A percentile compares a stretch with the other conserved stretches of the same genome.
These are phyloP conservation scores for Anoplophora glabripennis DNA, from an alignment of 1,140 invertebrate species.

Conservation along the genomic window DNA sequence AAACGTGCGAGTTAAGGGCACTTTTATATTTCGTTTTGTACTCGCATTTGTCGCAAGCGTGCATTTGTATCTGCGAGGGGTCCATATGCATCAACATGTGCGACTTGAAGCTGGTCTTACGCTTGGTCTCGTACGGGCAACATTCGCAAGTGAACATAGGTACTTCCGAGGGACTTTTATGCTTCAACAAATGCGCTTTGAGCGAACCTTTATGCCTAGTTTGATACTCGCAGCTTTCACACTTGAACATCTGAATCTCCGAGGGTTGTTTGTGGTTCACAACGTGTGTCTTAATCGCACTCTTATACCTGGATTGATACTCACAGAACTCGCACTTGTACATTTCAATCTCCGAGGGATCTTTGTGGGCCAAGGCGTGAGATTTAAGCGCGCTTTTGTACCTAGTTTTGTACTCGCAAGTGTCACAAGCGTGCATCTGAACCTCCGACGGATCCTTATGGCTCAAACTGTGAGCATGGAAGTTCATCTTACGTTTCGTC, in stretches of 20 bases:
- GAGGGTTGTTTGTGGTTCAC: slow-evolving; percentile 17
- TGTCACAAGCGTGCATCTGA: slow-evolving; percentile 10
- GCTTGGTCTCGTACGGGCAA: slow-evolving; percentile 26
- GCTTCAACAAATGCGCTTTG: slow-evolving; percentile 20
- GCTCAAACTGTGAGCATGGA: too few species aligned
- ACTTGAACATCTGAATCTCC: slow-evolving; percentile 21
- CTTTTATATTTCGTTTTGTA: slow-evolving; percentile 22
- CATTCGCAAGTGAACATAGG: slow-evolving; percentile 23
- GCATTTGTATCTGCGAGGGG: slow-evolving; percentile 13
- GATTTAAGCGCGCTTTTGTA: slow-evolving; percentile 17
- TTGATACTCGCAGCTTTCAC: slow-evolving; percentile 18
- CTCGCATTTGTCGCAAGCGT: slow-evolving; percentile 17
- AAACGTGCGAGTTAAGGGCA: slow-evolving; percentile 17
- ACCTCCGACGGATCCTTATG: too few species aligned
- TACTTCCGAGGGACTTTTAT: slow-evolving; percentile 22
- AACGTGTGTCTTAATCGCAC: slow-evolving; percentile 22
- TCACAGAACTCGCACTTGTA: slow-evolving; percentile 23
- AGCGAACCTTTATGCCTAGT: slow-evolving; percentile 19
- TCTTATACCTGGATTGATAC: slow-evolving; percentile 22
- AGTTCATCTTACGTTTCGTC: too few species aligned
- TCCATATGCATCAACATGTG: slow-evolving; percentile 20
- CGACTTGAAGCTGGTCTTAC: slow-evolving; percentile 19
- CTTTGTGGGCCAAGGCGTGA: slow-evolving; percentile 14
- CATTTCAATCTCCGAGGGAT: slow-evolving; percentile 15
- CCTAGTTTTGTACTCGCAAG: slow-evolving; percentile 16